Evolutionary conservation across 2,113 vertebrate genomes (phyloP).

Genomic region (Zingel zingel): DNA sequence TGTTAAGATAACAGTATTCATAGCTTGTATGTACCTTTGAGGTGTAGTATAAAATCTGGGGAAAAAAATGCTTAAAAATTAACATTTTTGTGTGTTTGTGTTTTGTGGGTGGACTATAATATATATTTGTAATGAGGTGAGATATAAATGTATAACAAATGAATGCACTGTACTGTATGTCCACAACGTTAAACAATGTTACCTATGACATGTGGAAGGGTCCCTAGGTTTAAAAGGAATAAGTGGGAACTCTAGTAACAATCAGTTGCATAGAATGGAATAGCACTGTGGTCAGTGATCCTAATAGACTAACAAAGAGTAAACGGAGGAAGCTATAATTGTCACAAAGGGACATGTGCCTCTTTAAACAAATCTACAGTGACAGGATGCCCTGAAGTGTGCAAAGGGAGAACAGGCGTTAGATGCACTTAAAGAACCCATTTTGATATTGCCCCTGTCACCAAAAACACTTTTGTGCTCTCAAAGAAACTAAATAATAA

Average conservation of each 20-base stretch:
- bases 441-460: slow-evolving; percentile 72
- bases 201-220: not conserved
- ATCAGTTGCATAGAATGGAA: not conserved
- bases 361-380: slow-evolving; percentile 72
- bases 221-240: not conserved
- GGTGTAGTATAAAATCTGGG: not conserved
- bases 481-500: slow-evolving; percentile 83
- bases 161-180: not conserved
- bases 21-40: slow-evolving; percentile 9
- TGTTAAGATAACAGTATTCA: not conserved
- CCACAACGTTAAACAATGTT: not conserved
- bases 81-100: not conserved
- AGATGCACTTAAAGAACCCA: slow-evolving; percentile 71
- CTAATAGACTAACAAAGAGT: slow-evolving; percentile 42
- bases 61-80: not conserved
- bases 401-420: slow-evolving; percentile 39
- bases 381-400: slow-evolving; percentile 76
- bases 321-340: slow-evolving; percentile 57
- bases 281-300: slow-evolving; percentile 27
- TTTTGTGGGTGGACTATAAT: not conserved
- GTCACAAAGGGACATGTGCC: slow-evolving; percentile 51
- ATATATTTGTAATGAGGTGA: not conserved
- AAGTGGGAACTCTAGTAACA: not conserved
- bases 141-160: not conserved
- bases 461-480: slow-evolving; percentile 76